Evolutionary conservation across 2,888 invertebrate species (phyloP).

Genomic region (Apamea anceps): DNA sequence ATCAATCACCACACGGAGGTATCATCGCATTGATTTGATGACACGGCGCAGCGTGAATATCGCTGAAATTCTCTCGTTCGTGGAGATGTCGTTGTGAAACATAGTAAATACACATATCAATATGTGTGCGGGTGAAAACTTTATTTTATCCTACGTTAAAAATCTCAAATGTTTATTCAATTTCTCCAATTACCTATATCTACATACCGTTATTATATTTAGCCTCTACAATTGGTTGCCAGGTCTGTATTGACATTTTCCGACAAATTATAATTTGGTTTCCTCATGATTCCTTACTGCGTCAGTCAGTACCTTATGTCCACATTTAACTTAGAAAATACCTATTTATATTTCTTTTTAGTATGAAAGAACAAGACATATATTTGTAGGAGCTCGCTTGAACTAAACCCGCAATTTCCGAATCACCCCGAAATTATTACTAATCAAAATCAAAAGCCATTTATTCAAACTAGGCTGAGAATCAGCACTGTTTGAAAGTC

Average conservation of each 20-base stretch:
- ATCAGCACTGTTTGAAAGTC: too few relatives aligned
- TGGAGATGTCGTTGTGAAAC: background rate
- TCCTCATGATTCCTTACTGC: background rate
- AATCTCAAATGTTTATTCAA: too few relatives aligned
- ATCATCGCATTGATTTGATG: background rate
- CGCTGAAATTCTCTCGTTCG: background rate
- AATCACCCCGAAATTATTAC: background rate
- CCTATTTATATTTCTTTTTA: too few relatives aligned
- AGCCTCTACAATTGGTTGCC: too few relatives aligned
- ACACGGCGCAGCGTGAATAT: background rate
- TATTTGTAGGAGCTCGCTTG: background rate
- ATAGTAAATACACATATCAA: background rate
- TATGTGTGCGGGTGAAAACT: too few relatives aligned
- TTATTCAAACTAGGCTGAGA: background rate
- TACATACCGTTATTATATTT: too few relatives aligned
- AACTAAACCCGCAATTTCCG: background rate
- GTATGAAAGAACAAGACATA: background rate
- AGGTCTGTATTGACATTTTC: too few relatives aligned
- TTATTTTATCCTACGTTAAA: too few relatives aligned
- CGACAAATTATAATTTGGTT: background rate
- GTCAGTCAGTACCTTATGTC: background rate
- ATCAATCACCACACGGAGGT: background rate
- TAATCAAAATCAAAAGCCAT: background rate
- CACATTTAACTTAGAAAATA: background rate
- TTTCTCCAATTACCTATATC: too few relatives aligned